These are phyloP conservation scores for Hydriomena furcata DNA, from an alignment of 2,888 invertebrate genomes.

Conservation along the genomic window DNA sequence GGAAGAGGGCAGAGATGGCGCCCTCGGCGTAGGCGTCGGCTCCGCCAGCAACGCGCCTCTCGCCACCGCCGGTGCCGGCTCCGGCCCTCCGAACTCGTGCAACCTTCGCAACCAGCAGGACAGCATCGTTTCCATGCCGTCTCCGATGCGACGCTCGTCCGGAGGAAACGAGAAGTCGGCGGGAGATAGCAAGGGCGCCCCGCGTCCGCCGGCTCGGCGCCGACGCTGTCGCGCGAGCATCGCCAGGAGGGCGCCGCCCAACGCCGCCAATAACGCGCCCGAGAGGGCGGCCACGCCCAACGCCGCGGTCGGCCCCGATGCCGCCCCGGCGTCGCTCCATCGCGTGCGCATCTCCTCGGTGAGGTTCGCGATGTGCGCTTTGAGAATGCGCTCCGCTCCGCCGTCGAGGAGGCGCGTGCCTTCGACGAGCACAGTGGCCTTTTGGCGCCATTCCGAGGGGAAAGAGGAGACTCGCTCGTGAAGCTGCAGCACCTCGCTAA, in stretches of 20 bases:
- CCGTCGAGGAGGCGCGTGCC: slow-evolving; percentile 37
- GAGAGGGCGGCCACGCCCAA: slow-evolving; percentile 23
- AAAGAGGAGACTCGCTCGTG: slow-evolving; percentile 6
- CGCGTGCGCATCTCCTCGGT: slow-evolving; percentile 23
- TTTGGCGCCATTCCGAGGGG: slow-evolving; percentile 38
- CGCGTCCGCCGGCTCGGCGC: slow-evolving; percentile 24
- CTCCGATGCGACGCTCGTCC: slow-evolving; percentile 72
- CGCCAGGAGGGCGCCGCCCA: slow-evolving; percentile 29
- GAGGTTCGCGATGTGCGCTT: slow-evolving; percentile 40
- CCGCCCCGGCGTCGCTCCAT: slow-evolving; percentile 23
- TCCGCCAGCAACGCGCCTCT: slow-evolving; percentile 87
- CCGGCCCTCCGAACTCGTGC: slow-evolving; percentile 92
- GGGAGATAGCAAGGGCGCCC: slow-evolving; percentile 42
- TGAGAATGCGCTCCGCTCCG: slow-evolving; percentile 40
- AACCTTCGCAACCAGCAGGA: slow-evolving; percentile 93
- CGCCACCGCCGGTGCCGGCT: slow-evolving; percentile 86
- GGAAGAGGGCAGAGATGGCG: slow-evolving; percentile 77
- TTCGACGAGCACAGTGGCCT: slow-evolving; percentile 12
- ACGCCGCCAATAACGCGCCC: slow-evolving; percentile 4
- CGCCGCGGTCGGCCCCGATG: slow-evolving; percentile 15
- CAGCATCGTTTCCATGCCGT: slow-evolving; percentile 93
- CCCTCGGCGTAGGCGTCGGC: slow-evolving; percentile 79
- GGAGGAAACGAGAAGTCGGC: slow-evolving; percentile 55
- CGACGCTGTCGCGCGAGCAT: slow-evolving; percentile 31
- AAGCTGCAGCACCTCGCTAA: slow-evolving; percentile 40